phyloP scores from a whole-genome alignment of 2,888 invertebrate species.

The Plusia festucae region DNA sequence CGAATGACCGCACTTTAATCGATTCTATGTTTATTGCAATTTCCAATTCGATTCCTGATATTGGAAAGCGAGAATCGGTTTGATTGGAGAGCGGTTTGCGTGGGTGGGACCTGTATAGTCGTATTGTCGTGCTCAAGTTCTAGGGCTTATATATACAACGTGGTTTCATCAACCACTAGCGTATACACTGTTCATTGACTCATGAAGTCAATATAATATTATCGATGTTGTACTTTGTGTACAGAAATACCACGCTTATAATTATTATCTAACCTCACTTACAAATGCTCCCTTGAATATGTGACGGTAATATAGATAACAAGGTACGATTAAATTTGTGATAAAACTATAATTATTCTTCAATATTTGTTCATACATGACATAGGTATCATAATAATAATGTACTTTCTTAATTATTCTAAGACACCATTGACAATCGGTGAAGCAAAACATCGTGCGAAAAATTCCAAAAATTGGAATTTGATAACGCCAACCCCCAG shows the following conservation, averaged over 20 bases:
- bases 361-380: neutral
- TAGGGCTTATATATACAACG: slow-evolving; percentile 54
- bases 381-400: no score
- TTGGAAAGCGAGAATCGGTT: slow-evolving; percentile 72
- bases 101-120: slow-evolving; percentile 67
- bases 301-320: slow-evolving; percentile 12
- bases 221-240: no score
- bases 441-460: no score
- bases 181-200: slow-evolving; percentile 16
- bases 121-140: slow-evolving; percentile 66
- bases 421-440: no score
- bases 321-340: slow-evolving; percentile 12
- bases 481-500: no score
- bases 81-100: slow-evolving; percentile 67
- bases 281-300: slow-evolving; percentile 15
- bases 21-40: slow-evolving; percentile 68
- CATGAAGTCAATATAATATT: neutral
- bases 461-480: no score
- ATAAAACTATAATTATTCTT: slow-evolving; percentile 1
- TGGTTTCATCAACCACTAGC: slow-evolving; percentile 37
- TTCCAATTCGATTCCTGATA: slow-evolving; percentile 68
- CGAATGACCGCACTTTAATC: slow-evolving; percentile 67
- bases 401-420: no score
- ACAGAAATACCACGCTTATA: neutral
- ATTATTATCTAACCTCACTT: neutral